Percentiles rank a stretch among this genome's conserved stretches.
phyloP scores from a whole-genome alignment of 2,888 invertebrate genomes.

The Metacarcinus magister region DNA sequence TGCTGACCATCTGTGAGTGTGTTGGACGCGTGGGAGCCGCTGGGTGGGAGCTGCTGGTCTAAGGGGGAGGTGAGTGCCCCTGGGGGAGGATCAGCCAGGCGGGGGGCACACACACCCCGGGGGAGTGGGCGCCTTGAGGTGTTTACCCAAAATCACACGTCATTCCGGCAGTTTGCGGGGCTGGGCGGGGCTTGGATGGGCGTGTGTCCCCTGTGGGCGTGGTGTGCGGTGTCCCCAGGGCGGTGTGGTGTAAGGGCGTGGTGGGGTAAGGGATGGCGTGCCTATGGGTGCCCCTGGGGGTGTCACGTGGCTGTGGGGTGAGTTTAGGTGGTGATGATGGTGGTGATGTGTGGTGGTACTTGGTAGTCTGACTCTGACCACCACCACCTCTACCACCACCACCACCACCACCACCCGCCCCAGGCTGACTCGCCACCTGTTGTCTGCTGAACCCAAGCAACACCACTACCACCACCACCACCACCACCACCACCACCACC shows the following conservation, averaged over 20 bases:
- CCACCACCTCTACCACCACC: neutral
- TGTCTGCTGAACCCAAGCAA: neutral
- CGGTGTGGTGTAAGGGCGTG: too few relatives aligned
- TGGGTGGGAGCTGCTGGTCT: neutral
- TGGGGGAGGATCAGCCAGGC: neutral
- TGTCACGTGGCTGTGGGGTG: too few relatives aligned
- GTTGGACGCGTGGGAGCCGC: neutral
- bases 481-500: neutral
- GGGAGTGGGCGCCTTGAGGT: neutral
- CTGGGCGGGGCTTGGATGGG: neutral
- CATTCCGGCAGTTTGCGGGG: neutral
- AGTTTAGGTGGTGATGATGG: neutral
- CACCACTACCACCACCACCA: neutral
- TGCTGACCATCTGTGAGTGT: neutral
- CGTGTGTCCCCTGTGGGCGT: neutral
- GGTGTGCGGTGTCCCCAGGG: too few relatives aligned
- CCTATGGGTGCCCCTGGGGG: neutral
- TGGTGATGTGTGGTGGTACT: neutral
- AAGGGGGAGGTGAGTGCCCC: neutral
- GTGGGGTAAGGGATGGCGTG: neutral
- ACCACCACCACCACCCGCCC: constrained; percentile 10
- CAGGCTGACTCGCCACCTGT: neutral
- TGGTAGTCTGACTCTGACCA: neutral
- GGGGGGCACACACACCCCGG: neutral
- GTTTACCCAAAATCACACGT: neutral